Evolutionary conservation across 2,888 invertebrate genomes (phyloP).

Genomic region (Drosophila atroscutellata): DNA sequence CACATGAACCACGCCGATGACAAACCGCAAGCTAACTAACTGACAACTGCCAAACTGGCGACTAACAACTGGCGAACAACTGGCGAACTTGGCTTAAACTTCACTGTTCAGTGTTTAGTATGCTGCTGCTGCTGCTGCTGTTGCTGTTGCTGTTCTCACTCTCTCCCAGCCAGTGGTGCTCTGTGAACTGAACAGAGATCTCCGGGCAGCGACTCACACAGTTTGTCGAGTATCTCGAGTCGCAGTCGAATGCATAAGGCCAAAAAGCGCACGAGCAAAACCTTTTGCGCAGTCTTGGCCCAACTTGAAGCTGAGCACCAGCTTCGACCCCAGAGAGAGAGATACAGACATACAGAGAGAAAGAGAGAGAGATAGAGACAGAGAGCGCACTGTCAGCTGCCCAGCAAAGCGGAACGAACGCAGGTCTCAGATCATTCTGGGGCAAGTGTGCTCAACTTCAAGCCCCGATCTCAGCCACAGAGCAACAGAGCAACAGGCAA

Average conservation of each 20-base stretch:
- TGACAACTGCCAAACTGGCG: constrained; percentile 52
- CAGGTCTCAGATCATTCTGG: constrained; percentile 57
- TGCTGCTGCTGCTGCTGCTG: constrained; percentile 15
- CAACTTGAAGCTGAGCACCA: constrained; percentile 50
- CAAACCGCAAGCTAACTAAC: constrained; percentile 74
- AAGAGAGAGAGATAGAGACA: constrained; percentile 10
- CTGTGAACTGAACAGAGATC: constrained; percentile 40
- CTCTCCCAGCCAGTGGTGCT: constrained; percentile 8
- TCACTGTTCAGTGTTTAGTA: constrained; percentile 9
- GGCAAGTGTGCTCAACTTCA: constrained; percentile 45
- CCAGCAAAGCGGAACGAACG: constrained; percentile 75
- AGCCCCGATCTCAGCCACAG: constrained; percentile 34
- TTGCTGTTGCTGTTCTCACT: constrained; percentile 12
- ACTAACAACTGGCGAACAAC: constrained; percentile 40
- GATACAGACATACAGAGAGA: constrained; percentile 9
- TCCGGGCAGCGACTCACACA: constrained; percentile 10
- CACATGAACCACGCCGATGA: constrained; percentile 74
- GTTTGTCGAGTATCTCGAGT: constrained; percentile 22
- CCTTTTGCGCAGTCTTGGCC: constrained; percentile 71
- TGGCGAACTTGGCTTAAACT: constrained; percentile 59
- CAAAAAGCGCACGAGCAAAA: constrained; percentile 71
- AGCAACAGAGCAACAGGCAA: constrained; percentile 33
- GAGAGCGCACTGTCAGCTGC: constrained; percentile 62
- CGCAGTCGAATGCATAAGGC: constrained; percentile 70
- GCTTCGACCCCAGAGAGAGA: constrained; percentile 37